These are phyloP conservation scores for Sapayoa aenigma DNA, from an alignment of 2,113 vertebrate species.

Conservation along the genomic window DNA sequence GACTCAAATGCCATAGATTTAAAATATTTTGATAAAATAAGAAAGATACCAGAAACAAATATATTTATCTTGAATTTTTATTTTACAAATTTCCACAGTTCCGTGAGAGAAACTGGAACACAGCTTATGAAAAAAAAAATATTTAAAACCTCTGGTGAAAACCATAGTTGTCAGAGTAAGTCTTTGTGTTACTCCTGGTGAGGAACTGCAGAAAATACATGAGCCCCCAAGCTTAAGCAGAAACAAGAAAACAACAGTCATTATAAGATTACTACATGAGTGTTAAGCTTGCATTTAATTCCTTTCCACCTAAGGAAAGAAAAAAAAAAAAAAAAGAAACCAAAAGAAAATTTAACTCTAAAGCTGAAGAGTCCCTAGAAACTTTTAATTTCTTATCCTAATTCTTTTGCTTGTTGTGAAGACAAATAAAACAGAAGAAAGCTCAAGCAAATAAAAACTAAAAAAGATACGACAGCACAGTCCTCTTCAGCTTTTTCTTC, in stretches of 20 bases:
- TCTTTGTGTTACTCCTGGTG: neutral
- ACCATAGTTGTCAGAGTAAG: neutral
- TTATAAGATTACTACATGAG: neutral
- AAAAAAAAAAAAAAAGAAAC: neutral
- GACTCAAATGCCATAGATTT: neutral
- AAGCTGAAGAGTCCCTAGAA: neutral
- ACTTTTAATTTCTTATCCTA: neutral
- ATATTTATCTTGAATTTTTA: neutral
- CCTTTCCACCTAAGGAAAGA: neutral
- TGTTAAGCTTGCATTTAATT: neutral
- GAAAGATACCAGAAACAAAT: neutral
- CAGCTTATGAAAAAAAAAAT: neutral
- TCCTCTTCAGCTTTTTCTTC: neutral
- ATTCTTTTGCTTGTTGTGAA: neutral
- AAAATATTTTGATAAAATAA: neutral
- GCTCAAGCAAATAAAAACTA: neutral
- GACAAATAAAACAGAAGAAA: neutral
- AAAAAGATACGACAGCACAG: accelerated
- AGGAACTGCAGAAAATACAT: neutral
- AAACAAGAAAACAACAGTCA: neutral
- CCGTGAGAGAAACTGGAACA: neutral
- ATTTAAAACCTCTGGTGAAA: neutral
- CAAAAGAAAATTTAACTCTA: neutral
- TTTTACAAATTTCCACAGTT: neutral
- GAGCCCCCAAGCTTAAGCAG: neutral